phyloP scores from a whole-genome alignment of 37 sponge, comb jelly and placozoan species.

The Hormiphora californensis region DNA sequence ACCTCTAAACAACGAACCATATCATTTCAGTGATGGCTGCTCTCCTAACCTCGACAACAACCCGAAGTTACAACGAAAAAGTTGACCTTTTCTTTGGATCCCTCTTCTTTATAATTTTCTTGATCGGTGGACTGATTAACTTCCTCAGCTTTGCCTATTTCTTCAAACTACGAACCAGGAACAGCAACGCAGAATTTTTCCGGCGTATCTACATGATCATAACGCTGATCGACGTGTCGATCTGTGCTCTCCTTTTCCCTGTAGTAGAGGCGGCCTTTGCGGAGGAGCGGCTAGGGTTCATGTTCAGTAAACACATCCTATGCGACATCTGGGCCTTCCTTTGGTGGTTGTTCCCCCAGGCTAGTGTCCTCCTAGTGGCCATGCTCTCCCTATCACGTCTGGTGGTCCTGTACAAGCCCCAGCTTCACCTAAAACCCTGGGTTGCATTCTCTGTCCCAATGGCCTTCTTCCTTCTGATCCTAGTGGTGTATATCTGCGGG shows the following conservation, averaged over 20 bases:
- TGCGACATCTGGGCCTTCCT: not conserved
- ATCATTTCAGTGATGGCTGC: no score
- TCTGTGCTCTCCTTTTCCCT: not conserved
- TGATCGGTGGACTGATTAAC: no score
- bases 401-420: not conserved
- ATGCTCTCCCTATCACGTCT: not conserved
- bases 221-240: not conserved
- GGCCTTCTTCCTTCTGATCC: not conserved
- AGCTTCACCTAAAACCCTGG: not conserved
- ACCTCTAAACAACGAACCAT: no score
- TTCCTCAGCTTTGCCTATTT: not conserved
- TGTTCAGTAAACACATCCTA: not conserved
- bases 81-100: no score
- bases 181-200: not conserved
- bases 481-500: not conserved
- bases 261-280: not conserved
- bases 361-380: not conserved
- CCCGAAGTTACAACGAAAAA: no score
- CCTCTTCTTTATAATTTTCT: no score
- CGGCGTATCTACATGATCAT: not conserved
- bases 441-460: not conserved
- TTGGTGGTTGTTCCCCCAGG: not conserved
- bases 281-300: not conserved
- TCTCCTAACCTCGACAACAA: no score
- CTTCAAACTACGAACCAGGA: not conserved